Evolutionary conservation across 1,140 invertebrate genomes (phyloP).

Genomic region (Lycorma delicatula): DNA sequence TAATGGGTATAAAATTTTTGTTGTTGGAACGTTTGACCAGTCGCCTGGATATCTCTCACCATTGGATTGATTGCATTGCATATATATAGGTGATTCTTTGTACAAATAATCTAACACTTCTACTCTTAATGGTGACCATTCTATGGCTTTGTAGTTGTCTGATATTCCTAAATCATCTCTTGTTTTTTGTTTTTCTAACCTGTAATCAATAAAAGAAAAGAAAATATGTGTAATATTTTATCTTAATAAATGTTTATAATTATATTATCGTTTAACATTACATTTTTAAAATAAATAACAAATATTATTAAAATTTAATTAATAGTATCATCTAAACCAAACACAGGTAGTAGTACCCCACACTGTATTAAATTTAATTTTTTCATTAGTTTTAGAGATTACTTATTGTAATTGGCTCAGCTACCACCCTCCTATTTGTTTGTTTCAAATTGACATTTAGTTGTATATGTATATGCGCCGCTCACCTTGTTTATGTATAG

Average conservation of each 20-base stretch:
- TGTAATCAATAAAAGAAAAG: constrained; percentile 33
- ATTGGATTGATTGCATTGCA: constrained; percentile 91
- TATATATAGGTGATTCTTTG: constrained; percentile 76
- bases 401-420: too few relatives aligned
- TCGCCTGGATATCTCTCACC: constrained; percentile 75
- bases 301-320: background rate
- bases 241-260: too few relatives aligned
- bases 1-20: constrained; percentile 43
- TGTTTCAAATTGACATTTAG: too few relatives aligned
- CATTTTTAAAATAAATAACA: background rate
- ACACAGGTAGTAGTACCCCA: too few relatives aligned
- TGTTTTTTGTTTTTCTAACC: constrained; percentile 60
- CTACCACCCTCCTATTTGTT: too few relatives aligned
- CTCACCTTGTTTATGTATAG: too few relatives aligned
- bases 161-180: constrained; percentile 47
- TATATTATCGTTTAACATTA: background rate
- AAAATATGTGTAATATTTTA: too few relatives aligned
- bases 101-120: constrained; percentile 69
- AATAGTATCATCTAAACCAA: too few relatives aligned
- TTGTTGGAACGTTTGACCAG: constrained; percentile 53
- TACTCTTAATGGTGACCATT: constrained; percentile 72
- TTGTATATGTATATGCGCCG: too few relatives aligned
- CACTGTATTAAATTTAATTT: too few relatives aligned
- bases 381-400: too few relatives aligned
- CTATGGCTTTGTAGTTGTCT: constrained; percentile 69